Evolutionary conservation across 2,113 vertebrate species (phyloP).

Genomic region (Odontophorus gujanensis): DNA sequence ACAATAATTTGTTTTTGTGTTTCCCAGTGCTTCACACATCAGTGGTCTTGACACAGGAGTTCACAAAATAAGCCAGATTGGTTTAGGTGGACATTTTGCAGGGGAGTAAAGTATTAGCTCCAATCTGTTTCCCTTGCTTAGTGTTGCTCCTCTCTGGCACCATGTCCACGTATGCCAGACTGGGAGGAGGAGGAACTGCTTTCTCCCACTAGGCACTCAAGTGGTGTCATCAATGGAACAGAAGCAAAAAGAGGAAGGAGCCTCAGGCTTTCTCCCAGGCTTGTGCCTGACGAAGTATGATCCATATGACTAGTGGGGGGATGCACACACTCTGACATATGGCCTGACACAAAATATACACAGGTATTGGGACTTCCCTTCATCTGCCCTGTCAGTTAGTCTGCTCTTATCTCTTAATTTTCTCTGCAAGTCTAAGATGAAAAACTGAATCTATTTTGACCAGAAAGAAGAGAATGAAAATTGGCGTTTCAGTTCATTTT

Average conservation of each 20-base stretch:
- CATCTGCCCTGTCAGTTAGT: neutral
- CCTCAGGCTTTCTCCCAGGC: neutral
- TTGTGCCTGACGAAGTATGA: neutral
- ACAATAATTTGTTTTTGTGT: neutral
- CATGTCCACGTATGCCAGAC: neutral
- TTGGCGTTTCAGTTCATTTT: neutral
- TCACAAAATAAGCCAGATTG: neutral
- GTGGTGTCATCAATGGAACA: neutral
- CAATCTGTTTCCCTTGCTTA: slow-evolving; percentile 3
- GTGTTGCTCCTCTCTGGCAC: neutral
- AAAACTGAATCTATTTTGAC: neutral
- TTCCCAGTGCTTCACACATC: neutral
- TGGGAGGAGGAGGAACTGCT: neutral
- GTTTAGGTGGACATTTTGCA: slow-evolving; percentile 2
- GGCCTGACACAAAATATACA: neutral
- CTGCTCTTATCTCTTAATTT: neutral
- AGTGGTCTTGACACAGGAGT: neutral
- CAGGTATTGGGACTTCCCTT: neutral
- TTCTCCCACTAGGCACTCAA: neutral
- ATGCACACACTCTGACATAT: neutral
- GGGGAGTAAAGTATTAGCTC: neutral
- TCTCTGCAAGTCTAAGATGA: neutral
- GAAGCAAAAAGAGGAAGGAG: neutral
- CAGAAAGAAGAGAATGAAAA: neutral
- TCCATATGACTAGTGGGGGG: neutral